A percentile compares a stretch with the other conserved stretches of the same genome.
Conservation (phyloP, 53 echinoderm and acorn worm species). For the Pentamera pediparva region DNA sequence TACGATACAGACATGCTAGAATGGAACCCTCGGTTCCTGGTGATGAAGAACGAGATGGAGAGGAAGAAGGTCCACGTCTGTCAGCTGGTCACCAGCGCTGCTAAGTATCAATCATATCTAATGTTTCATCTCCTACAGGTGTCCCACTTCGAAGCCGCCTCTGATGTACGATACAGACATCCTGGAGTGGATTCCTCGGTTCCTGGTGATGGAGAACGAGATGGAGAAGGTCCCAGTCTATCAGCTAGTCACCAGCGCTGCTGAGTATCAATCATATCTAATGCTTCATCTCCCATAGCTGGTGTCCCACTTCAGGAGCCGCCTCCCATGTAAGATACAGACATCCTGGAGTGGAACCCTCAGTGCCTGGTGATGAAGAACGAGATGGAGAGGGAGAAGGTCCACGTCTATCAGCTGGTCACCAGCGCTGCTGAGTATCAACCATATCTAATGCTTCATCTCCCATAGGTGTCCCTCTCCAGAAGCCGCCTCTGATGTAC, state of each 20-base stretch:
- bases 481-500: neutral
- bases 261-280: neutral
- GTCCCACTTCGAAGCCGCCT: neutral
- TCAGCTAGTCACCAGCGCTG: neutral
- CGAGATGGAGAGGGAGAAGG: slow-evolving; percentile 51
- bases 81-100: slow-evolving; percentile 59
- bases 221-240: neutral
- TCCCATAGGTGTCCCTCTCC: neutral
- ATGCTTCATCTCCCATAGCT: neutral
- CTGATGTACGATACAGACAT: neutral
- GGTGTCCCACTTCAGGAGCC: neutral
- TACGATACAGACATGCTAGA: slow-evolving; percentile 63
- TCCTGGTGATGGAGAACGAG: neutral
- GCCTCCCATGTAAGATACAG: neutral
- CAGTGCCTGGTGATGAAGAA: slow-evolving; percentile 37
- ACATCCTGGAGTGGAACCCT: slow-evolving; percentile 36
- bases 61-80: slow-evolving; percentile 48
- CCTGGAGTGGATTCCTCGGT: slow-evolving; percentile 44
- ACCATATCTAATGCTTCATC: neutral
- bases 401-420: no score
- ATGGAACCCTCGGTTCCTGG: slow-evolving; percentile 41
- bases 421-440: neutral
- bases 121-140: neutral
- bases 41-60: slow-evolving; percentile 40
- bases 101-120: slow-evolving; percentile 35